Conservation (phyloP, 2,113 vertebrate genomes). For the Archocentrus centrarchus region DNA sequence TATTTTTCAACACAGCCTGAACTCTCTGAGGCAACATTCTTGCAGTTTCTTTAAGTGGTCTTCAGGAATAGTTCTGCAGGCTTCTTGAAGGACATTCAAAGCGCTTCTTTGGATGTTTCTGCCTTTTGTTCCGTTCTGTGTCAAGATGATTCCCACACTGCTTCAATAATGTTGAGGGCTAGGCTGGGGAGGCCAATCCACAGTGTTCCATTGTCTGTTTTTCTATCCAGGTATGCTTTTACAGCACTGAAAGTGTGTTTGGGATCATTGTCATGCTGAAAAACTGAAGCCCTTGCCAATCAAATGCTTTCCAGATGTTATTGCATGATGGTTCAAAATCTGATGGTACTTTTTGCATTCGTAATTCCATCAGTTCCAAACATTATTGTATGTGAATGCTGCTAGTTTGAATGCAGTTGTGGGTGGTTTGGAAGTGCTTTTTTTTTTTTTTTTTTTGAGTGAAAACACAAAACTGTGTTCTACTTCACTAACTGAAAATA, state of each 20-base stretch:
- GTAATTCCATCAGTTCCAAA: neutral
- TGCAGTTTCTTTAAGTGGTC: neutral
- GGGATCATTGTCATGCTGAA: neutral
- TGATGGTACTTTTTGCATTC: neutral
- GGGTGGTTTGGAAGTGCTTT: slow-evolving; percentile 3
- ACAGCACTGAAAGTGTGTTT: neutral
- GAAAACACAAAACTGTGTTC: neutral
- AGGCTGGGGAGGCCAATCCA: neutral
- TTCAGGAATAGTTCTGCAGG: neutral
- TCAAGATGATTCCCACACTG: neutral
- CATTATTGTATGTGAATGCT: neutral
- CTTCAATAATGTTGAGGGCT: too few relatives aligned
- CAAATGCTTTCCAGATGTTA: neutral
- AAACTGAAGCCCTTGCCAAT: rapidly evolving
- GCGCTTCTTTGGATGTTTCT: neutral
- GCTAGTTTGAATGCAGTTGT: slow-evolving; percentile 24
- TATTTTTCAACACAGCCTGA: neutral
- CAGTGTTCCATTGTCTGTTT: neutral
- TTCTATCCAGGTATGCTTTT: neutral
- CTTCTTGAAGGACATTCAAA: neutral
- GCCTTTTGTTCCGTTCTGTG: neutral
- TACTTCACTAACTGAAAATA: slow-evolving; percentile 21
- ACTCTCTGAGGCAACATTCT: neutral
- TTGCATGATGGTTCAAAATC: neutral
- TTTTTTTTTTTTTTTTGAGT: neutral